Evolutionary conservation across 1,140 invertebrate genomes (phyloP).

Genomic region (Zaprionus africanus): DNA sequence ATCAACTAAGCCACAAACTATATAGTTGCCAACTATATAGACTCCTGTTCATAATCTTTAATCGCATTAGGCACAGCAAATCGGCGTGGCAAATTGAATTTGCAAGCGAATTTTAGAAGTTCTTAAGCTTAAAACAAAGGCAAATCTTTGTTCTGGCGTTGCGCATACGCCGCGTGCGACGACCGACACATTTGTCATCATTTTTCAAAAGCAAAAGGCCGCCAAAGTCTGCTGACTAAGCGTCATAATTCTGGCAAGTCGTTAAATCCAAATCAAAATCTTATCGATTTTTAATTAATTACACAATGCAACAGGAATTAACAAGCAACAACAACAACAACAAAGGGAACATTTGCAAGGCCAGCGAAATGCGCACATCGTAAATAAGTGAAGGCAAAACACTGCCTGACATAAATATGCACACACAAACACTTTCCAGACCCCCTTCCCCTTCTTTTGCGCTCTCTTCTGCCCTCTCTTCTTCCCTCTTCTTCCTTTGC

Average conservation of each 20-base stretch:
- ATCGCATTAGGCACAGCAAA: slow-evolving; percentile 7
- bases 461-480: background rate
- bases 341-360: slow-evolving; percentile 33
- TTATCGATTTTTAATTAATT: slow-evolving; percentile 83
- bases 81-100: slow-evolving; percentile 10
- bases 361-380: slow-evolving; percentile 55
- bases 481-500: slow-evolving; percentile 3
- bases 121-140: background rate
- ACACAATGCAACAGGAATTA: slow-evolving; percentile 44
- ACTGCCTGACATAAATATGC: slow-evolving; percentile 4
- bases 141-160: slow-evolving; percentile 14
- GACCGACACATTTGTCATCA: slow-evolving; percentile 62
- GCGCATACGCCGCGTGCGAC: slow-evolving; percentile 44
- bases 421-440: background rate
- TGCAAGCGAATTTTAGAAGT: slow-evolving; percentile 1
- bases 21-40: too few species aligned
- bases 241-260: slow-evolving; percentile 69
- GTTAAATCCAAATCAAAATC: slow-evolving; percentile 79
- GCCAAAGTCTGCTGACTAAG: slow-evolving; percentile 70
- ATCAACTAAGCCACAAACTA: too few species aligned
- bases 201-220: slow-evolving; percentile 28
- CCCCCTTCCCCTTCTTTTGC: background rate
- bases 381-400: slow-evolving; percentile 60
- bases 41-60: too few species aligned
- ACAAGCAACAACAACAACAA: slow-evolving; percentile 7